phyloP scores from a whole-genome alignment of 1,140 invertebrate species.

The Sminthurides bifidus region DNA sequence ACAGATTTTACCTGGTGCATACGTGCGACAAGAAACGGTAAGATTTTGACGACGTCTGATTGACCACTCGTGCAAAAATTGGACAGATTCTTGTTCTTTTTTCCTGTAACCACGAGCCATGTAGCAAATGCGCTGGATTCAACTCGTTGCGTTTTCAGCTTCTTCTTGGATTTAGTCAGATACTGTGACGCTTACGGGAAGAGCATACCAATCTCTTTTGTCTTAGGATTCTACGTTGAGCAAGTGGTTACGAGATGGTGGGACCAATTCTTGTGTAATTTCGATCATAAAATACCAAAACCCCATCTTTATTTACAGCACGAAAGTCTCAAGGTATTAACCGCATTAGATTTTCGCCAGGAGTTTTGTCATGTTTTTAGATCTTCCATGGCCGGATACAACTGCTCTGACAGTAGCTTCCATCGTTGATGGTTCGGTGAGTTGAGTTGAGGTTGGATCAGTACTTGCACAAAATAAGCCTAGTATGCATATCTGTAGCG shows the following conservation, averaged over 20 bases:
- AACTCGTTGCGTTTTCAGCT: neutral
- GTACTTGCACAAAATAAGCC: too few relatives aligned
- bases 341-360: too few relatives aligned
- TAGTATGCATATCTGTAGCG: too few relatives aligned
- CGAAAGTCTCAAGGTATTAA: too few relatives aligned
- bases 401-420: neutral
- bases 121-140: too few relatives aligned
- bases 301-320: too few relatives aligned
- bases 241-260: conserved; percentile 87
- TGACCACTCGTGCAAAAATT: too few relatives aligned
- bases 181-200: conserved; percentile 66
- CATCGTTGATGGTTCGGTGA: neutral
- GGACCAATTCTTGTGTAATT: conserved; percentile 54
- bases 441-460: too few relatives aligned
- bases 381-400: neutral
- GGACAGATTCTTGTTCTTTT: too few relatives aligned
- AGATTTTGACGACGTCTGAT: neutral
- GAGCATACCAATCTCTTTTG: conserved; percentile 69
- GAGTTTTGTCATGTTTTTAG: too few relatives aligned
- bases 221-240: conserved; percentile 83
- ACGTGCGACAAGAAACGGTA: conserved; percentile 2
- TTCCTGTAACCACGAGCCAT: too few relatives aligned
- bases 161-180: neutral
- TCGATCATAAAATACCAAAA: too few relatives aligned
- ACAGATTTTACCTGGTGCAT: neutral